phyloP scores from a whole-genome alignment of 2,113 vertebrate genomes.

The Chrysemys picta region DNA sequence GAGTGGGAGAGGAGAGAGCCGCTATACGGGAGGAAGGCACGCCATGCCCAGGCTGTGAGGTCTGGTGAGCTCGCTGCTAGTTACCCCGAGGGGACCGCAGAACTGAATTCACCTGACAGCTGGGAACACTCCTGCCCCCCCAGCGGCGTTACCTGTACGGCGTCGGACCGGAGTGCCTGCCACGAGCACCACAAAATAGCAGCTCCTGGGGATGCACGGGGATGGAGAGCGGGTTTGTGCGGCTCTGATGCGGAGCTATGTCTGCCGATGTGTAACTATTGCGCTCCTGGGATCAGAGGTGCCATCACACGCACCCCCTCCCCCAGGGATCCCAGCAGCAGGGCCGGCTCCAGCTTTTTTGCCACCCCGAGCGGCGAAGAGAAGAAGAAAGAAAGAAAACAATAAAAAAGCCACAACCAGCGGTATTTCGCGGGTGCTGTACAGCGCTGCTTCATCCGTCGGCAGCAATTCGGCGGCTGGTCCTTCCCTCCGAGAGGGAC shows the following conservation, averaged over 20 bases:
- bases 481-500: no score
- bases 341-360: no score
- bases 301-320: neutral
- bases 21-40: no score
- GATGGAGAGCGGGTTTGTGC: neutral
- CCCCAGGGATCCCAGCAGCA: neutral
- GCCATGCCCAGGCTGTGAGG: neutral
- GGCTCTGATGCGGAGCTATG: neutral
- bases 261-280: neutral
- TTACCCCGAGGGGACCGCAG: neutral
- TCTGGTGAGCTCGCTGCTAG: neutral
- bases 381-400: no score
- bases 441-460: no score
- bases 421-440: no score
- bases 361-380: no score
- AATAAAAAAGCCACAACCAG: no score
- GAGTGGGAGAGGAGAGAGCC: no score
- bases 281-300: neutral
- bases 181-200: neutral
- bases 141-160: neutral
- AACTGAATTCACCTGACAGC: neutral
- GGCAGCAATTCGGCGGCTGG: no score
- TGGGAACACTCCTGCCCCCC: neutral
- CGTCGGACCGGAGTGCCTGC: neutral
- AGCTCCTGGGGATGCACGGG: neutral